These are phyloP conservation scores for Neoscelio sp. DNA, from an alignment of 2,888 invertebrate species.

Conservation along the genomic window DNA sequence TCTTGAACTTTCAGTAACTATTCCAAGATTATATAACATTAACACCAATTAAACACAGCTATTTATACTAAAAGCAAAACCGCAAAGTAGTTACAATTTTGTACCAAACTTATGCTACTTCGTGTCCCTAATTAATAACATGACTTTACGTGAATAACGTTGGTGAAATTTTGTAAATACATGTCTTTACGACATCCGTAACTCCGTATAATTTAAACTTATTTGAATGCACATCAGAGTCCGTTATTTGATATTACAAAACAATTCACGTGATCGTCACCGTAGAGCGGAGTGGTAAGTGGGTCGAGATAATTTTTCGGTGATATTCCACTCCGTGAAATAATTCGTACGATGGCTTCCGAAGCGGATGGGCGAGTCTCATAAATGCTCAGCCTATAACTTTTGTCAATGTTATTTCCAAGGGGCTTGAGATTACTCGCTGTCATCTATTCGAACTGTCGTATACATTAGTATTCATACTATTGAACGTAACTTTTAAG, in stretches of 20 bases:
- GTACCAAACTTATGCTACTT: too few species aligned
- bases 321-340: constrained; percentile 23
- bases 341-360: constrained; percentile 34
- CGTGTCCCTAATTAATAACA: too few species aligned
- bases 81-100: too few species aligned
- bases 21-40: too few species aligned
- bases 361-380: constrained; percentile 42
- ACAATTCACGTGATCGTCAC: constrained; percentile 44
- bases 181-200: not conserved
- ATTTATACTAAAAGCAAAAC: too few species aligned
- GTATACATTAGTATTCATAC: constrained; percentile 27
- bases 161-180: not conserved
- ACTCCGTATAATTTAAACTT: not conserved
- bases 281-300: constrained; percentile 29
- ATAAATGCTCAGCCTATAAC: constrained; percentile 16
- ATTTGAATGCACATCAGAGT: constrained; percentile 39
- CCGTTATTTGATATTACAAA: constrained; percentile 31
- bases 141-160: too few species aligned
- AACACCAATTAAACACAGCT: too few species aligned
- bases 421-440: not conserved
- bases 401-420: constrained; percentile 36
- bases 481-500: not conserved
- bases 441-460: not conserved
- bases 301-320: constrained; percentile 52
- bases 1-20: too few species aligned